Evolutionary conservation across 2,888 invertebrate species (phyloP).

Genomic region (Drosophila kanekoi): DNA sequence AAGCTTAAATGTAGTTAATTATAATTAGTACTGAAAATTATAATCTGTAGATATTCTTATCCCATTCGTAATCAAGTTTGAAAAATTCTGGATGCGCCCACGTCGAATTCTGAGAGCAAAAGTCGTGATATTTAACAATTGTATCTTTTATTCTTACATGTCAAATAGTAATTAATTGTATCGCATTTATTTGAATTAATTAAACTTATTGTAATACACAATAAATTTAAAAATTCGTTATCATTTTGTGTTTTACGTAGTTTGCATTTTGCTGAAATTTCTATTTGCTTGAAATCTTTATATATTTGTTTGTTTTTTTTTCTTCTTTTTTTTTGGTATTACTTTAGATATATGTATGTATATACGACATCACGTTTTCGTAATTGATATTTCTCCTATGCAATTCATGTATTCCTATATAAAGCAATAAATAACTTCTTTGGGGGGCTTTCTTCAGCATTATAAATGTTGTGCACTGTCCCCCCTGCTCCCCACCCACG

Average conservation of each 20-base stretch:
- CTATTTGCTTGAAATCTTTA: constrained; percentile 70
- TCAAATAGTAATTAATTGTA: constrained; percentile 82
- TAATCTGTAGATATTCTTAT: no score
- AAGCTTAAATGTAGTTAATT: no score
- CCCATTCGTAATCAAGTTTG: no score
- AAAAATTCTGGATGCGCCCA: no score
- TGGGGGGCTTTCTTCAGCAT: constrained; percentile 27
- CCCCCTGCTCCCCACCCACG: no score
- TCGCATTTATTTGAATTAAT: constrained; percentile 74
- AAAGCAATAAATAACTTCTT: constrained; percentile 82
- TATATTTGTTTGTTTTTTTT: constrained; percentile 4
- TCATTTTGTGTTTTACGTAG: constrained; percentile 76
- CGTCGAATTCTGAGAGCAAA: not conserved
- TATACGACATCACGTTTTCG: constrained; percentile 83
- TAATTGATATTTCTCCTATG: constrained; percentile 81
- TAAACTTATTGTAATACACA: constrained; percentile 69
- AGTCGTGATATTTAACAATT: constrained; percentile 59
- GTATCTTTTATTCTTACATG: constrained; percentile 80
- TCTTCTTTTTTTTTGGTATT: constrained; percentile 32
- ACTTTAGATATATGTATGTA: constrained; percentile 78
- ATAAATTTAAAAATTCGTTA: constrained; percentile 71
- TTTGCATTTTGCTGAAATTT: constrained; percentile 76
- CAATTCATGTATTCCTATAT: constrained; percentile 79
- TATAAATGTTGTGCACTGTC: constrained; percentile 62
- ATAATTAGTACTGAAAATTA: no score